Evolutionary conservation across 1,140 invertebrate species (phyloP).

Genomic region (Lysiphlebus fabarum): DNA sequence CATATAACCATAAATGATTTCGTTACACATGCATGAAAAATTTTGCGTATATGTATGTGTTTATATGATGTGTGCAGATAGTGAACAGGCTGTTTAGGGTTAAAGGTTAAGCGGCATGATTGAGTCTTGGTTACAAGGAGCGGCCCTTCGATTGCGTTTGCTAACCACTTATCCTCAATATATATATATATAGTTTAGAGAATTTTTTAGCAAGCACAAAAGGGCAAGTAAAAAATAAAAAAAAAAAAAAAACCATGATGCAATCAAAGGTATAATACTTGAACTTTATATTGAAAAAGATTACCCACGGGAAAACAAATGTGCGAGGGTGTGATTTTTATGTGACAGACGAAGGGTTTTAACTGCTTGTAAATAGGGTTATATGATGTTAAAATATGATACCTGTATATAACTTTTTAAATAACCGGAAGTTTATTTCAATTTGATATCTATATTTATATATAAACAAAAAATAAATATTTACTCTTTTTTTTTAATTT

Average conservation of each 20-base stretch:
- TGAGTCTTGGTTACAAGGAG: conserved; percentile 55
- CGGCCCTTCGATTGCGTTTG: conserved; percentile 46
- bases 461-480: too few relatives aligned
- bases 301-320: conserved; percentile 51
- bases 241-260: conserved; percentile 54
- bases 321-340: conserved; percentile 37
- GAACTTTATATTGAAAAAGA: conserved; percentile 58
- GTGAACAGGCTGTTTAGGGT: conserved; percentile 37
- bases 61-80: conserved; percentile 23
- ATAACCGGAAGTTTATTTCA: too few relatives aligned
- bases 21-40: neutral
- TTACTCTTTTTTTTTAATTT: too few relatives aligned
- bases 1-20: too few relatives aligned
- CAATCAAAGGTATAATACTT: conserved; percentile 57
- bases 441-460: too few relatives aligned
- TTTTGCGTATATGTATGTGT: neutral
- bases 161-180: conserved; percentile 38
- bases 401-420: too few relatives aligned
- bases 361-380: too few relatives aligned
- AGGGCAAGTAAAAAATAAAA: neutral
- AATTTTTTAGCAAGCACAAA: too few relatives aligned
- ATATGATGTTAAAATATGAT: too few relatives aligned
- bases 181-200: conserved; percentile 12
- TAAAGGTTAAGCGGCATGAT: conserved; percentile 56
- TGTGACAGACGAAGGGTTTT: too few relatives aligned